Base-by-base conservation (phyloP, 2,888 invertebrate species). In the Rhagonycha lutea region DNA sequence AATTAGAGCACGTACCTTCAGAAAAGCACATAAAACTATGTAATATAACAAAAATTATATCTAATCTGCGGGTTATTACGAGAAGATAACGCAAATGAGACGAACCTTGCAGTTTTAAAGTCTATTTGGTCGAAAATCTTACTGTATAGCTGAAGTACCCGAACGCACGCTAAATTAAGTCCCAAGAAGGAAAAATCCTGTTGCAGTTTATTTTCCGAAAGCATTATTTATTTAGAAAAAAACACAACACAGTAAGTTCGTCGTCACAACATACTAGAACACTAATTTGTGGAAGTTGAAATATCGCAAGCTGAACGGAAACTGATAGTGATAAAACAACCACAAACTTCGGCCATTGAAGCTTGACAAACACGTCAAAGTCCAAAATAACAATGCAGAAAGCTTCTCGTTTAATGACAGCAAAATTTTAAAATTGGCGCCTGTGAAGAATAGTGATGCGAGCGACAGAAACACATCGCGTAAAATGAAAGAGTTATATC, bases 121-220 rank as follows among this genome's bases (percentile, higher is more conserved):
- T 81, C 82, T 12, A 77, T 80, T 61, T 93, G 92, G 85, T 94
- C 94, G 88, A 96, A 96, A 83, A 95, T 95, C 88, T 95, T 96
- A 89, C 95, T 95, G 89, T 96, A 96, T 73, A 96, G 90, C 85
- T 94, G 94, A 77, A 96, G 90, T 74, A 96, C 93, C 89, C 94
- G 93, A 80, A 96, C 91, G 87, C 96, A 96, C 81, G 95, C 93
- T 88, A 94, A 93, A 84, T 93, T 92, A 86, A 96, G 91, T 68
- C 95, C 96, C n/a, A 94, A 93, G 96, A 95, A 96, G 78, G 93
- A 93, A 81, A 80, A 78, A 75, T 84, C 83, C 72, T 83, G 80
- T 72, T 81, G 82, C 61, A 79, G 82, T 62, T 81, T 81, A 73
- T 79, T 82, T 77, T 83, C 82, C 73, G 81, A 82, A 75, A 85